Conservation (phyloP, 2,113 vertebrate genomes). For the Rhinolophus sinicus region DNA sequence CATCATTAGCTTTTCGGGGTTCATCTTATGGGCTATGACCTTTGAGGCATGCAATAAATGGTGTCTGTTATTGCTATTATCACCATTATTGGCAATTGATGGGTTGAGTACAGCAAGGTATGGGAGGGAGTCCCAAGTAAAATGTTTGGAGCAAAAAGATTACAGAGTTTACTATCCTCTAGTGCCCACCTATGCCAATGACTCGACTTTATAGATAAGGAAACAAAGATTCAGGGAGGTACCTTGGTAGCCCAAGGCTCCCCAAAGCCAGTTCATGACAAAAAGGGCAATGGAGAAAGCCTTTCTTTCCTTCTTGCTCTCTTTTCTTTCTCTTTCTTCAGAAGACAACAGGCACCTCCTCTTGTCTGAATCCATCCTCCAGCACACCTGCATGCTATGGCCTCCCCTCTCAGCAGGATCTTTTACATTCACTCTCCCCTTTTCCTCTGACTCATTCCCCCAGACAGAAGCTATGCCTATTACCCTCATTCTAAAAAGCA, state of each 20-base stretch:
- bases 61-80: background rate
- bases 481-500: background rate
- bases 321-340: background rate
- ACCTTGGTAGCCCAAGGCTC: too few relatives aligned
- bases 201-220: background rate
- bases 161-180: background rate
- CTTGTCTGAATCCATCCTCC: background rate
- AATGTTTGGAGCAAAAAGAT: background rate
- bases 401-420: background rate
- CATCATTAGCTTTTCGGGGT: background rate
- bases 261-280: background rate
- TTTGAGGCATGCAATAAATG: background rate
- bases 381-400: background rate
- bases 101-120: background rate
- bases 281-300: background rate
- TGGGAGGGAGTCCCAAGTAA: background rate
- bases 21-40: background rate
- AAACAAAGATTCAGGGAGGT: background rate
- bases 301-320: background rate
- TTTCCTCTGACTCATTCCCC: background rate
- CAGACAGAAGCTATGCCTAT: background rate
- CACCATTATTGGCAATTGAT: background rate
- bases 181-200: background rate
- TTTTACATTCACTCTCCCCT: background rate
- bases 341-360: background rate